Percentiles rank a stretch among this genome's conserved stretches.
phyloP scores from a whole-genome alignment of 2,113 vertebrate species.

The Ranitomeya variabilis region DNA sequence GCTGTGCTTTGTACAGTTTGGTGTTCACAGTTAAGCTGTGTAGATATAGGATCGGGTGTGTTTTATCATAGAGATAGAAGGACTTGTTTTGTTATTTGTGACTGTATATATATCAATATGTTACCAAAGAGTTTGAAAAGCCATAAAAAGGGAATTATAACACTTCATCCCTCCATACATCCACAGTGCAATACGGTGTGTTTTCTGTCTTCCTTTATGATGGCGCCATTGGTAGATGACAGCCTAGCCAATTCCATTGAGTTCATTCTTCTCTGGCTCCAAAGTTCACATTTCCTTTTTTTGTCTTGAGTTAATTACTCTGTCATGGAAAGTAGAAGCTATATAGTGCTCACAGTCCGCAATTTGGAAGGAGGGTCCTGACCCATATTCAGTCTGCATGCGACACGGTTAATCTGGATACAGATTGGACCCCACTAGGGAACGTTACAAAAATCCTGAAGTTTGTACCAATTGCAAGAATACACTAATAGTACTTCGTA shows the following conservation, averaged over 20 bases:
- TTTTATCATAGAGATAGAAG: slow-evolving; percentile 20
- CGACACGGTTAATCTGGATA: not conserved
- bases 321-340: not conserved
- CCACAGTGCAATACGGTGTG: slow-evolving; percentile 47
- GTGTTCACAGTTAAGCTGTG: not conserved
- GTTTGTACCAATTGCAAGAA: not conserved
- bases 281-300: not conserved
- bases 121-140: slow-evolving; percentile 58
- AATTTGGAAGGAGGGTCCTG: not conserved
- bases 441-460: not conserved
- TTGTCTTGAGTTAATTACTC: not conserved
- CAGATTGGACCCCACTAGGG: not conserved
- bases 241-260: not conserved
- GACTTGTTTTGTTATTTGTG: slow-evolving; percentile 13
- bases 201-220: not conserved
- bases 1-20: slow-evolving; percentile 1
- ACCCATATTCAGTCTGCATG: not conserved
- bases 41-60: slow-evolving; percentile 5
- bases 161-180: slow-evolving; percentile 28
- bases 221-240: not conserved
- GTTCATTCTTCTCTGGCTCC: not conserved
- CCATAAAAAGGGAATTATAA: slow-evolving; percentile 49
- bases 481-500: no score
- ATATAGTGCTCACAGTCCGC: not conserved
- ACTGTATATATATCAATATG: slow-evolving; percentile 35